These are phyloP conservation scores for Oreochromis aureus DNA, from an alignment of 2,113 vertebrate genomes.

Conservation along the genomic window DNA sequence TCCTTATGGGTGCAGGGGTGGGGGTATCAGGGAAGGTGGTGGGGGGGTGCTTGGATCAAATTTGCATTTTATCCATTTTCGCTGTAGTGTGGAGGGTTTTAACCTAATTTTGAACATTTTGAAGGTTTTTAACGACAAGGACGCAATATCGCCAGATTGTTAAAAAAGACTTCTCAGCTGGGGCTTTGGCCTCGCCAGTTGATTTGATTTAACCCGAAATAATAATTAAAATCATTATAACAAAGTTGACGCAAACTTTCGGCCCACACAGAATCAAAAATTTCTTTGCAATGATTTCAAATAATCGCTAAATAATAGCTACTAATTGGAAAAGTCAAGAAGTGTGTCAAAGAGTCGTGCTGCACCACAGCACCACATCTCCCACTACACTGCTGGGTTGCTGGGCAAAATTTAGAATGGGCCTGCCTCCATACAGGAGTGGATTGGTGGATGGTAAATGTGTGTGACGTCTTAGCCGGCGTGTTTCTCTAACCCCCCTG, in stretches of 20 bases:
- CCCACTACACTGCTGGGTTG: conserved; percentile 57
- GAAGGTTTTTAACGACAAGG: not conserved
- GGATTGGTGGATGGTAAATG: conserved; percentile 47
- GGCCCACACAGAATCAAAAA: not conserved
- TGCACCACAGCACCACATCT: conserved; percentile 13
- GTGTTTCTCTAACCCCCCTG: conserved; percentile 52
- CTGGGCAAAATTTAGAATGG: conserved; percentile 56
- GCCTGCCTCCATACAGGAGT: conserved; percentile 45
- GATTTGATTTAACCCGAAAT: not conserved
- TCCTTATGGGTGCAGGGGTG: not conserved
- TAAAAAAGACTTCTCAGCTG: not conserved
- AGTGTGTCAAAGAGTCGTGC: not conserved
- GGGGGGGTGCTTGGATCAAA: not conserved
- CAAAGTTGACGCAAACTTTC: not conserved
- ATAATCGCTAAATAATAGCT: not conserved
- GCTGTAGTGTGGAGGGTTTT: not conserved
- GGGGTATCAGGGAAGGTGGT: not conserved
- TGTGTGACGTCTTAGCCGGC: conserved; percentile 45
- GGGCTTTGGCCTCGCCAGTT: not conserved
- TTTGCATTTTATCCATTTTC: conserved; percentile 37
- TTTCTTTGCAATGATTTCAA: not conserved
- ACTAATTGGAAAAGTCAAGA: not conserved
- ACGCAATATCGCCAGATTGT: not conserved
- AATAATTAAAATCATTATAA: not conserved
- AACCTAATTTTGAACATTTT: conserved; percentile 14